Evolutionary conservation across 2,888 invertebrate species (phyloP).

Genomic region (Trachelus stipa): DNA sequence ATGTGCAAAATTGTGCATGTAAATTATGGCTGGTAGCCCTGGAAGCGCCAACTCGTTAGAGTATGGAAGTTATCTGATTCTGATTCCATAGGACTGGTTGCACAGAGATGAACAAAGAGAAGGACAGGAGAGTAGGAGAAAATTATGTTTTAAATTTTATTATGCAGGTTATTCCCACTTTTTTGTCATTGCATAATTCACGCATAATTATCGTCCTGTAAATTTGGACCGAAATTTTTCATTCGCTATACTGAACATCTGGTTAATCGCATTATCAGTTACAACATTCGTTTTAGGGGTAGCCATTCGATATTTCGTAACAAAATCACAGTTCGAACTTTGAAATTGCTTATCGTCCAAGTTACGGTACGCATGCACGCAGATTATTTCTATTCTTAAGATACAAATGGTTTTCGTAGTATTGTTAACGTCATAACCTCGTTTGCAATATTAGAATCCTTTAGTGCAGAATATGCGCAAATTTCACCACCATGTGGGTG

Average conservation of each 20-base stretch:
- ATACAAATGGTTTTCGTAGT: too few relatives aligned
- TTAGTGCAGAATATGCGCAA: too few relatives aligned
- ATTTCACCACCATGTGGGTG: too few relatives aligned
- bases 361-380: constrained; percentile 13
- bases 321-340: constrained; percentile 21
- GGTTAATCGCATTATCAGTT: not conserved
- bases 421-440: too few relatives aligned
- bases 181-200: not conserved
- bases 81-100: too few relatives aligned
- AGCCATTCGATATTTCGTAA: constrained; percentile 24
- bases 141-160: too few relatives aligned
- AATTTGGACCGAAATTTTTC: not conserved
- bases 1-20: not conserved
- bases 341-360: constrained; percentile 24
- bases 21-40: not conserved
- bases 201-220: not conserved
- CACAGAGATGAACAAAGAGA: not conserved
- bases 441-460: too few relatives aligned
- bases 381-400: too few relatives aligned
- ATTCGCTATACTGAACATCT: not conserved
- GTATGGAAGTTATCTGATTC: too few relatives aligned
- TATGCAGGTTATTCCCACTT: not conserved
- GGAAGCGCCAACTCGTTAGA: too few relatives aligned
- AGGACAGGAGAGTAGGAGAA: too few relatives aligned
- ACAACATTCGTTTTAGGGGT: not conserved